Percentiles rank a stretch among this genome's conserved stretches.
These are phyloP conservation scores for Drosophila sordidula DNA, from an alignment of 2,888 invertebrate genomes.

Conservation along the genomic window DNA sequence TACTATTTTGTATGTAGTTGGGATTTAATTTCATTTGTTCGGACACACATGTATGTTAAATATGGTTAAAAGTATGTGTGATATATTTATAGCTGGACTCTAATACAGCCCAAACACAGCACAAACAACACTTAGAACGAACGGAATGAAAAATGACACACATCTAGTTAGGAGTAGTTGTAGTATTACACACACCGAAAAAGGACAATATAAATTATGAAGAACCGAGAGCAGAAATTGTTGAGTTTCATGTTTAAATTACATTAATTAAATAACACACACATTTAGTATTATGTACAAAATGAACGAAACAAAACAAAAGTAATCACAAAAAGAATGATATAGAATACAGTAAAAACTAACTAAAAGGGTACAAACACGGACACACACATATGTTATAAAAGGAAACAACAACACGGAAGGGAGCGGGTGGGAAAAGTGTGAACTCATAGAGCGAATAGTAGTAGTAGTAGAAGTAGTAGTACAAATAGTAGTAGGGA, in stretches of 20 bases:
- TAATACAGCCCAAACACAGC: slow-evolving; percentile 40
- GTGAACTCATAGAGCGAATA: slow-evolving; percentile 76
- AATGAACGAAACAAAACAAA: slow-evolving; percentile 26
- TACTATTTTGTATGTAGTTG: slow-evolving; percentile 62
- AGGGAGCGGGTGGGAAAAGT: slow-evolving; percentile 25
- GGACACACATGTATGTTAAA: slow-evolving; percentile 25
- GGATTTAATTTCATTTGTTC: slow-evolving; percentile 47
- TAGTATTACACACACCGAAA: slow-evolving; percentile 43
- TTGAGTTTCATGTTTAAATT: slow-evolving; percentile 81
- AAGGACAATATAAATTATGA: slow-evolving; percentile 60
- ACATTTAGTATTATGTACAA: slow-evolving; percentile 44
- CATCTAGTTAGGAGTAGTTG: slow-evolving; percentile 51
- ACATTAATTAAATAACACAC: slow-evolving; percentile 76
- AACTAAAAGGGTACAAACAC: slow-evolving; percentile 65
- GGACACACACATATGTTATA: slow-evolving; percentile 60
- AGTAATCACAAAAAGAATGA: background rate
- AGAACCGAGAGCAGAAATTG: slow-evolving; percentile 80
- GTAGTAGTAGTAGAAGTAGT: slow-evolving; percentile 57
- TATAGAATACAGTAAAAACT: slow-evolving; percentile 24
- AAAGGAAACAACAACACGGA: slow-evolving; percentile 64
- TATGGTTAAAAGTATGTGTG: slow-evolving; percentile 34
- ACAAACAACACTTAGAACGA: slow-evolving; percentile 55
- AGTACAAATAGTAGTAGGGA: slow-evolving; percentile 62
- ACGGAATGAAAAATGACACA: slow-evolving; percentile 63
- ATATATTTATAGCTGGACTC: slow-evolving; percentile 48